These are phyloP conservation scores for Mesocricetus auratus DNA, from an alignment of 2,113 vertebrate species.

Conservation along the genomic window DNA sequence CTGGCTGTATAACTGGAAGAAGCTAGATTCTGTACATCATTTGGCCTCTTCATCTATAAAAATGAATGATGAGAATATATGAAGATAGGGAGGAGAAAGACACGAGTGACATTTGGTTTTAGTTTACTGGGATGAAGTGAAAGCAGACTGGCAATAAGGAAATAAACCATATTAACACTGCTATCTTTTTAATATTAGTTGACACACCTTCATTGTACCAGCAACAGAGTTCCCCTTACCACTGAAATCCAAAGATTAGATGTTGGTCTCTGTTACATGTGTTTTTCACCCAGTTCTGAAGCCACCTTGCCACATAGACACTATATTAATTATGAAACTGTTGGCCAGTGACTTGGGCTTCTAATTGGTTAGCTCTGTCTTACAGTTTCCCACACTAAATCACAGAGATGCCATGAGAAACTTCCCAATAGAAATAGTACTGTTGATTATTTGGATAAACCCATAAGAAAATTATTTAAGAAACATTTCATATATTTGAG, in stretches of 20 bases:
- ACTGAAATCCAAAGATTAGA: not conserved
- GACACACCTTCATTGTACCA: not conserved
- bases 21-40: not conserved
- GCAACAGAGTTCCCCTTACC: not conserved
- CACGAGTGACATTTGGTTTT: not conserved
- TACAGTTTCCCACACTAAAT: not conserved
- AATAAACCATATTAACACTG: not conserved
- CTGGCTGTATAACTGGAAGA: not conserved
- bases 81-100: not conserved
- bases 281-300: too few relatives aligned
- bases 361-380: too few relatives aligned
- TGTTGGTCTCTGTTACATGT: not conserved
- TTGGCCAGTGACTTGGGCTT: too few relatives aligned
- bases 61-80: not conserved
- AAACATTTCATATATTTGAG: not conserved
- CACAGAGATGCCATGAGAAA: not conserved
- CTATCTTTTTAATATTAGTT: not conserved
- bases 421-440: not conserved
- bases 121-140: constrained; percentile 47
- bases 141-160: not conserved
- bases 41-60: constrained; percentile 2
- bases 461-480: not conserved
- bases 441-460: not conserved
- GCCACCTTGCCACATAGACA: too few relatives aligned
- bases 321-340: too few relatives aligned